These are phyloP conservation scores for Noctuana brunneofusca DNA, from an alignment of 2,888 invertebrate species.

Conservation along the genomic window DNA sequence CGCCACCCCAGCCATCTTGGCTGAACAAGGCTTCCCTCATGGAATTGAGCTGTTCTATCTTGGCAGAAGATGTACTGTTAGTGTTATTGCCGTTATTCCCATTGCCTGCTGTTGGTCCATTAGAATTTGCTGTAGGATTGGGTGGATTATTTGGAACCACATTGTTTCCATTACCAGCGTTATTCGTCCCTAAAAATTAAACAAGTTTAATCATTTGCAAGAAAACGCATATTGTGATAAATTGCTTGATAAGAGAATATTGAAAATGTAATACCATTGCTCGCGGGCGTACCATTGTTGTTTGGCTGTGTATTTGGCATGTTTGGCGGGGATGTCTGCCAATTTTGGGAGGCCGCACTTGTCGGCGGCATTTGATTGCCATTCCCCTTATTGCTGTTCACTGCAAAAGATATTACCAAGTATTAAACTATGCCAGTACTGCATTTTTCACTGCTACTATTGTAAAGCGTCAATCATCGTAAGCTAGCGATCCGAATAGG, in stretches of 20 bases:
- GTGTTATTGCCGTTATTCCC: conserved; percentile 75
- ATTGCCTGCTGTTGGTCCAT: conserved; percentile 64
- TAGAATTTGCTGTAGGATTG: conserved; percentile 63
- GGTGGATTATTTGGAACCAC: conserved; percentile 73
- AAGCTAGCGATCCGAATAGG: conserved; percentile 30
- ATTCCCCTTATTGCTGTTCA: conserved; percentile 79
- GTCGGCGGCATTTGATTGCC: conserved; percentile 74
- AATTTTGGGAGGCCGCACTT: conserved; percentile 69
- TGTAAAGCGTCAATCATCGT: conserved; percentile 27
- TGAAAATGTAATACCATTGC: conserved; percentile 60
- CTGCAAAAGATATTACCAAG: conserved; percentile 47
- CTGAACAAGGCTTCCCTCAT: conserved; percentile 96
- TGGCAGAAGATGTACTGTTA: conserved; percentile 87
- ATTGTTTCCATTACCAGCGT: conserved; percentile 66
- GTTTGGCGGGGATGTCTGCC: conserved; percentile 73
- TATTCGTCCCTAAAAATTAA: conserved; percentile 62
- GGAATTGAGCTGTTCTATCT: conserved; percentile 93
- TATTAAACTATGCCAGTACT: conserved; percentile 6
- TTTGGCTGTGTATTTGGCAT: conserved; percentile 77
- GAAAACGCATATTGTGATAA: conserved; percentile 1
- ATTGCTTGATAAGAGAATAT: conserved; percentile 2
- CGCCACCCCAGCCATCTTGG: conserved; percentile 96
- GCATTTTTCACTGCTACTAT: neutral
- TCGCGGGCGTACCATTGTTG: conserved; percentile 75
- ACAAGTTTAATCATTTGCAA: neutral